Evolutionary conservation across 2,888 invertebrate species (phyloP).

Genomic region (Empis stercorea): DNA sequence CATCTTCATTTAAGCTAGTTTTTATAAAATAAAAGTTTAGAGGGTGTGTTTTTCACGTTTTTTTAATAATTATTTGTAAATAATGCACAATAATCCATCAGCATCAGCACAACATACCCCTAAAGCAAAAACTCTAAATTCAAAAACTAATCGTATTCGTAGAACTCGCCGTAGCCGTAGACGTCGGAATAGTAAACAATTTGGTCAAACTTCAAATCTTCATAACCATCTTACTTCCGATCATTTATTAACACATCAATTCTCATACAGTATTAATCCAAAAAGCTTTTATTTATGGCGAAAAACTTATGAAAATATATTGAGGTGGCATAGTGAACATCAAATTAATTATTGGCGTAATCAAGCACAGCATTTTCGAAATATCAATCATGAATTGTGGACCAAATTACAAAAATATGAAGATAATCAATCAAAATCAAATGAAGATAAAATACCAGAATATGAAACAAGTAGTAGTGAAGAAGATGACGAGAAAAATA

Average conservation of each 20-base stretch:
- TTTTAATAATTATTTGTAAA: background rate
- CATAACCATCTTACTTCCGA: background rate
- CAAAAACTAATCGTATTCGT: background rate
- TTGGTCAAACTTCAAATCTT: background rate
- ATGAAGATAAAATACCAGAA: background rate
- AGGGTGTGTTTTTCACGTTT: no score
- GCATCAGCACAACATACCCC: no score
- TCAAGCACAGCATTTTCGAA: slow-evolving; percentile 6
- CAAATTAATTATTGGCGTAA: slow-evolving; percentile 12
- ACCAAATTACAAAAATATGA: slow-evolving; percentile 3
- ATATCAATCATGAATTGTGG: slow-evolving; percentile 7
- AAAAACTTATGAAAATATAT: slow-evolving; percentile 10
- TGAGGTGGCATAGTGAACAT: slow-evolving; percentile 12
- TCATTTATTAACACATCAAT: background rate
- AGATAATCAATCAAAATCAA: background rate
- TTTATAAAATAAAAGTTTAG: no score
- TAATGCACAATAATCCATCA: background rate
- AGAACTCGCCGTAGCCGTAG: slow-evolving; percentile 4
- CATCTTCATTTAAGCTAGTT: no score
- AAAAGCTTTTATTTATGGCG: slow-evolving; percentile 9
- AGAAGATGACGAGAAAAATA: background rate
- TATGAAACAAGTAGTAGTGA: slow-evolving; percentile 9
- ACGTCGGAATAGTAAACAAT: no score
- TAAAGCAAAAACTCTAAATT: background rate
- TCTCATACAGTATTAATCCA: background rate